phyloP scores from a whole-genome alignment of 92 coral and sea anemone genomes.

The Galaxea fascicularis region DNA sequence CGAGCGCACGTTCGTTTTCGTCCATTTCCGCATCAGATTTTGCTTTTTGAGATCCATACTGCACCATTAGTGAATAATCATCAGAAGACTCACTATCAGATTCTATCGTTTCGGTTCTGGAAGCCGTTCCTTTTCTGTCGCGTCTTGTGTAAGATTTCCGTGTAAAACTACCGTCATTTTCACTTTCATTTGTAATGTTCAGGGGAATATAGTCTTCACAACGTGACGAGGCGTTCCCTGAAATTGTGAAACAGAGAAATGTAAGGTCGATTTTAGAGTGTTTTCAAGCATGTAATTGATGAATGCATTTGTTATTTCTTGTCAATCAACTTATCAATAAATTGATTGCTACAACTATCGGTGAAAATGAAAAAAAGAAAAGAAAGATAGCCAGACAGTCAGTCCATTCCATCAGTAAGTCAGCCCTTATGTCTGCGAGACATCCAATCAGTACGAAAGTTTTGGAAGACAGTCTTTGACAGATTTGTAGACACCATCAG shows the following conservation, averaged over 20 bases:
- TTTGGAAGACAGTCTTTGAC: no score
- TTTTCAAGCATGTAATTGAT: no score
- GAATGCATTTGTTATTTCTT: no score
- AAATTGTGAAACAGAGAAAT: neutral
- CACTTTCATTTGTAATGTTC: neutral
- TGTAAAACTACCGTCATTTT: neutral
- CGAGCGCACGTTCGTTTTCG: constrained; percentile 35
- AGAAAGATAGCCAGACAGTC: neutral
- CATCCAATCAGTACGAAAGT: no score
- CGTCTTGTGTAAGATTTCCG: neutral
- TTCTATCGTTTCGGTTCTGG: constrained; percentile 13
- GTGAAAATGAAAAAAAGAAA: neutral
- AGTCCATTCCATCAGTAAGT: no score
- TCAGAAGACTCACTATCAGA: constrained; percentile 2
- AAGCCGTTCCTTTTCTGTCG: neutral
- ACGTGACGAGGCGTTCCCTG: constrained; percentile 16
- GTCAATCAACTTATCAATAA: no score
- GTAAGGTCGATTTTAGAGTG: no score
- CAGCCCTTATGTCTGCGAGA: no score
- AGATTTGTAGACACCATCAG: no score
- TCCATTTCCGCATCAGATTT: constrained; percentile 14
- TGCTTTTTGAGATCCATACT: constrained; percentile 22
- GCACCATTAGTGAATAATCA: constrained; percentile 28
- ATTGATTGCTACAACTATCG: no score
- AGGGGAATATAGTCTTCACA: constrained; percentile 21